Percentiles rank a stretch among this genome's conserved stretches.
Evolutionary conservation across 1,140 invertebrate species (phyloP).

Genomic region (Anagrus nilaparvatae): DNA sequence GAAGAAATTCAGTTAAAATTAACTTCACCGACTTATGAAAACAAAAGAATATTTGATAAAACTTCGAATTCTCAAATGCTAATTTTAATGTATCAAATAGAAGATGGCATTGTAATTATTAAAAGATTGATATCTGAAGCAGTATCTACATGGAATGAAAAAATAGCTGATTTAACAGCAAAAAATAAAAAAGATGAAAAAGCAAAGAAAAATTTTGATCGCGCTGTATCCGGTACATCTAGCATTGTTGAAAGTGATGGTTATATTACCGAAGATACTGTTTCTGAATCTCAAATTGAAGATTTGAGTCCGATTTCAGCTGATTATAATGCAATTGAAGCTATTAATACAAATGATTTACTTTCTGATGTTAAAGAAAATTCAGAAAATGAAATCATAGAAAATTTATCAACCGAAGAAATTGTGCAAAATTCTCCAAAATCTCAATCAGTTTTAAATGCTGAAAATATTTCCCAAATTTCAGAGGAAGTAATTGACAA

Average conservation of each 20-base stretch:
- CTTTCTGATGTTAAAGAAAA: constrained; percentile 17
- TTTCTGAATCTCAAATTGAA: constrained; percentile 35
- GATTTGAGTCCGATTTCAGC: constrained; percentile 37
- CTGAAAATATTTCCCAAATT: constrained; percentile 33
- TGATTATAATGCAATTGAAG: constrained; percentile 39
- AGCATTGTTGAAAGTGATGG: constrained; percentile 28
- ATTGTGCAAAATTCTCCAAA: too few species aligned
- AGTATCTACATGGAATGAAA: constrained; percentile 56
- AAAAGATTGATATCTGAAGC: constrained; percentile 55
- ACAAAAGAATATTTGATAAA: constrained; percentile 27
- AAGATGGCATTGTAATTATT: constrained; percentile 52
- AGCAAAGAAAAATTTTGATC: not conserved
- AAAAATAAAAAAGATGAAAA: constrained; percentile 48
- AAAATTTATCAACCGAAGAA: not conserved
- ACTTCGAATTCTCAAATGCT: constrained; percentile 28
- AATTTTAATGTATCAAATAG: constrained; percentile 39
- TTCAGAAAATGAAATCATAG: constrained; percentile 28
- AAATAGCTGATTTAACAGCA: constrained; percentile 36
- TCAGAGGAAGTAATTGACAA: constrained; percentile 42
- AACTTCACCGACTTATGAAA: constrained; percentile 51
- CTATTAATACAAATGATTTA: constrained; percentile 25
- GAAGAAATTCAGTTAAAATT: constrained; percentile 64
- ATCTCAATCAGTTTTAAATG: too few species aligned
- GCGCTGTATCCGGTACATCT: constrained; percentile 10
- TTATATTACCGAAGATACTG: constrained; percentile 38